A percentile compares a stretch with the other conserved stretches of the same genome.
These are phyloP conservation scores for Corythoichthys haematopterus DNA, from an alignment of 2,113 vertebrate genomes.

Conservation along the genomic window DNA sequence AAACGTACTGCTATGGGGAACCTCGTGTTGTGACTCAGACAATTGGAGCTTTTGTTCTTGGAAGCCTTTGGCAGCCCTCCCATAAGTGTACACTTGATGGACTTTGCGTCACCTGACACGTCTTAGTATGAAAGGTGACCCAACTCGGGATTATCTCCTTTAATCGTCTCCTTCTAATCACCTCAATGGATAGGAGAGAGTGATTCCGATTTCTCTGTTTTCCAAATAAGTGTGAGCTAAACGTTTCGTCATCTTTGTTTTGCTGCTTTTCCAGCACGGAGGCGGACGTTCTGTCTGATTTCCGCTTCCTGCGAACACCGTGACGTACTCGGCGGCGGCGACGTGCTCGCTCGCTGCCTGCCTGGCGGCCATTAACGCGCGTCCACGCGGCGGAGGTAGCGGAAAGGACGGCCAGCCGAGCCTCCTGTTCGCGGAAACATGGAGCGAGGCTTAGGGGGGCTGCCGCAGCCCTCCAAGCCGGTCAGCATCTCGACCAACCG, in stretches of 20 bases:
- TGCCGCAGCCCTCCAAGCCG: slow-evolving; percentile 75
- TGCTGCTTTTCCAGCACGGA: background rate
- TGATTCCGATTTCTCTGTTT: background rate
- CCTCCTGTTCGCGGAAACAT: slow-evolving; percentile 40
- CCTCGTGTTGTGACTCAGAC: background rate
- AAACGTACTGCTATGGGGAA: too few species aligned
- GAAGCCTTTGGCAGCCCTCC: background rate
- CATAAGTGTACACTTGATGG: background rate
- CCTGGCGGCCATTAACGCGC: slow-evolving; percentile 1
- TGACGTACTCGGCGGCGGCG: background rate
- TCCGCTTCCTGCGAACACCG: slow-evolving; percentile 5
- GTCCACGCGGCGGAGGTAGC: background rate
- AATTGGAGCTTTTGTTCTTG: background rate
- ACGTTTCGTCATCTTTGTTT: background rate
- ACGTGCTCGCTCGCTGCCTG: background rate
- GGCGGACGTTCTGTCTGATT: background rate
- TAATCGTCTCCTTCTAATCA: background rate
- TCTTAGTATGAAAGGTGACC: slow-evolving; percentile 4
- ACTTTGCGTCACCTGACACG: background rate
- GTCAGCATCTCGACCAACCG: slow-evolving; percentile 75
- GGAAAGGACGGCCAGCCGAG: too few species aligned
- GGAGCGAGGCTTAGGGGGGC: slow-evolving; percentile 68
- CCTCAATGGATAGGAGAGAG: background rate
- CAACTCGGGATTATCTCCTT: background rate
- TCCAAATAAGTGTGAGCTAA: background rate